Percentiles rank a stretch among this genome's conserved stretches.
Conservation (phyloP, 2,888 invertebrate genomes). For the Macaria notata region DNA sequence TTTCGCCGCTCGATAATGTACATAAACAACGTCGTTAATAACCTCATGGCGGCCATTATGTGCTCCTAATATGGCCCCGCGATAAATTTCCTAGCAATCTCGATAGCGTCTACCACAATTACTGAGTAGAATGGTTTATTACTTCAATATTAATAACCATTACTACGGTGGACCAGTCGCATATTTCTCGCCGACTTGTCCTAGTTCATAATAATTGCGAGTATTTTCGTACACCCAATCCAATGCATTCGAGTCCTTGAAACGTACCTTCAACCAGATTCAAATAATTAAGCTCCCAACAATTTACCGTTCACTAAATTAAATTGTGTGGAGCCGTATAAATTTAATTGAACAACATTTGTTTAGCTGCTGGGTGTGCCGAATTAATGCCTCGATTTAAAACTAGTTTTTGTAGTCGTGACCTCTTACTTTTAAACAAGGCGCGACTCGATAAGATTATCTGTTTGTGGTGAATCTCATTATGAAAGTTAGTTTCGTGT, state of each 20-base stretch:
- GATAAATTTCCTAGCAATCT: constrained; percentile 24
- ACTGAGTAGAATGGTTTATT: constrained; percentile 20
- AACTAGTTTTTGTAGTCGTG: constrained; percentile 54
- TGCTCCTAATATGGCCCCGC: constrained; percentile 20
- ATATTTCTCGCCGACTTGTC: constrained; percentile 17
- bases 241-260: constrained; percentile 30
- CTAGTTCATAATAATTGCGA: constrained; percentile 18
- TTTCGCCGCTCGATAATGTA: constrained; percentile 24
- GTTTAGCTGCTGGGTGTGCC: constrained; percentile 44
- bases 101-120: constrained; percentile 24
- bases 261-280: constrained; percentile 17
- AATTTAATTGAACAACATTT: constrained; percentile 41
- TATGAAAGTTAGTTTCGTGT: constrained; percentile 1
- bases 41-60: constrained; percentile 23
- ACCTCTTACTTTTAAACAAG: constrained; percentile 52
- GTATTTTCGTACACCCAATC: constrained; percentile 23
- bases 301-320: constrained; percentile 35
- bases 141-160: constrained; percentile 24
- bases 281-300: constrained; percentile 33
- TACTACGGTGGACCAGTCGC: constrained; percentile 20
- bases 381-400: constrained; percentile 42
- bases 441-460: constrained; percentile 47
- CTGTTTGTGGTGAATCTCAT: constrained; percentile 45
- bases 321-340: constrained; percentile 22
- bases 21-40: constrained; percentile 26